Base-by-base conservation (phyloP, 2,888 invertebrate species). In the Tachina fera region DNA sequence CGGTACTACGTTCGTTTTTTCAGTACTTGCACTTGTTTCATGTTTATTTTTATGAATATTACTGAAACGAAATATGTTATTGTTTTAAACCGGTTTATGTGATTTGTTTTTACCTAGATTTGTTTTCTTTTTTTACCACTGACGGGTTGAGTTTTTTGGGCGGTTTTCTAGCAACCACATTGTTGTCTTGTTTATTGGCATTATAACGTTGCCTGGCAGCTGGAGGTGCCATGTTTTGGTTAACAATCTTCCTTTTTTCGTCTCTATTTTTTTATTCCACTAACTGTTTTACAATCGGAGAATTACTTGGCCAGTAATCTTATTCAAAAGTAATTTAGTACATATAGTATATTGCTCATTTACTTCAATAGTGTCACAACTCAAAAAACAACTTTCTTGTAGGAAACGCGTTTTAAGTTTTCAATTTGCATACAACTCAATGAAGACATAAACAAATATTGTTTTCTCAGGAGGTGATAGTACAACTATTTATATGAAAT, bases 1-100 rank as follows among this genome's bases (percentile, higher is more conserved):
- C 0, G 98, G 98, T 91, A 96, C 90, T 19, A 92, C 90, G 85
- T 88, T 91, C 3, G 89, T 84, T 83, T 91, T 91, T 14, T 91
- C 89, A 13, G 87, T 86, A 53, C 84, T 83, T 19, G 87, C 83
- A 5, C 84, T 87, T 51, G 60, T 10, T 22, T 76, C 49, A 16
- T 47, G 19, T 19, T 78, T 60, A 16, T 10, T 58, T 53, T 74
- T 82, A 67, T 63, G 72, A 4, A n/a, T 31, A 63, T 75, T 87
- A 61, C 68, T 83, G 43, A 53, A 63, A 71, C 31, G 16, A 51
- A 49, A 58, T 65, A 45, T 22, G 9, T 53, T 61, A 63, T 13
- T 14, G 14, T 0, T 41, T 1, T 14, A n/a, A 74, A 1, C 77
- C 71, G 65, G 71, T 39, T 45, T 9, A 51, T 8, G 6, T 1